Evolutionary conservation across 2,797 vertebrate genomes (phyloP).

Genomic region (Acanthurus tractus): DNA sequence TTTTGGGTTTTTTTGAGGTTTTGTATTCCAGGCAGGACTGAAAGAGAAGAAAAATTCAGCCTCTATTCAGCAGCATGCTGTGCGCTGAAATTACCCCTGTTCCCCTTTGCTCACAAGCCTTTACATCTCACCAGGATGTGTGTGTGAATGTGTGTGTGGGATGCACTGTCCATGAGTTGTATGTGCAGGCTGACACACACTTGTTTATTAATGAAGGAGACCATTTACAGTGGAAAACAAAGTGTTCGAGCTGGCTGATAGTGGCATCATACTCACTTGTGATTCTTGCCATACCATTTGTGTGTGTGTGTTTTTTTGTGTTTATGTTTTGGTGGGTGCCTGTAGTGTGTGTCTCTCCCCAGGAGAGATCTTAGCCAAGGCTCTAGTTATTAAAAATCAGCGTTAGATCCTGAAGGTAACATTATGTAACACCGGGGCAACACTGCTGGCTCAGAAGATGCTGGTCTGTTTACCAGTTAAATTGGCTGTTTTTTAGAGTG

Average conservation of each 20-base stretch:
- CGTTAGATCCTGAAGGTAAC: too few relatives aligned
- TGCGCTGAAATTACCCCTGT: slow-evolving; percentile 70
- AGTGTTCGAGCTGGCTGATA: slow-evolving; percentile 12
- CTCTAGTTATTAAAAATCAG: too few relatives aligned
- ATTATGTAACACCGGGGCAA: too few relatives aligned
- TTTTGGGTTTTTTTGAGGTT: slow-evolving; percentile 45
- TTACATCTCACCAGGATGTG: slow-evolving; percentile 67
- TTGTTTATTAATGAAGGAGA: slow-evolving; percentile 64
- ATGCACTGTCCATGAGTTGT: slow-evolving; percentile 34
- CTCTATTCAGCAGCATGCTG: slow-evolving; percentile 68
- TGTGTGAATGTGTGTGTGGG: slow-evolving; percentile 41
- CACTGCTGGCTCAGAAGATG: too few relatives aligned
- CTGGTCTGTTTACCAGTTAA: too few relatives aligned
- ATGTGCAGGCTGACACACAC: slow-evolving; percentile 38
- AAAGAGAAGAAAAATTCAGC: slow-evolving; percentile 69
- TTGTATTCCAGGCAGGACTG: slow-evolving; percentile 66
- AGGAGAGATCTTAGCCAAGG: too few relatives aligned
- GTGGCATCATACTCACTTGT: slow-evolving; percentile 18
- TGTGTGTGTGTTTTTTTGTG: background rate
- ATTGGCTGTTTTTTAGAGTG: too few relatives aligned
- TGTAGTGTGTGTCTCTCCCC: too few relatives aligned
- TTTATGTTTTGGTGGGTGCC: too few relatives aligned
- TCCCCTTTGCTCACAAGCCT: slow-evolving; percentile 59
- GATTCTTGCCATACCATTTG: too few relatives aligned
- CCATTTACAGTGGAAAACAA: slow-evolving; percentile 44